phyloP scores from a whole-genome alignment of 2,888 invertebrate species.

The Ophioninae sp. region DNA sequence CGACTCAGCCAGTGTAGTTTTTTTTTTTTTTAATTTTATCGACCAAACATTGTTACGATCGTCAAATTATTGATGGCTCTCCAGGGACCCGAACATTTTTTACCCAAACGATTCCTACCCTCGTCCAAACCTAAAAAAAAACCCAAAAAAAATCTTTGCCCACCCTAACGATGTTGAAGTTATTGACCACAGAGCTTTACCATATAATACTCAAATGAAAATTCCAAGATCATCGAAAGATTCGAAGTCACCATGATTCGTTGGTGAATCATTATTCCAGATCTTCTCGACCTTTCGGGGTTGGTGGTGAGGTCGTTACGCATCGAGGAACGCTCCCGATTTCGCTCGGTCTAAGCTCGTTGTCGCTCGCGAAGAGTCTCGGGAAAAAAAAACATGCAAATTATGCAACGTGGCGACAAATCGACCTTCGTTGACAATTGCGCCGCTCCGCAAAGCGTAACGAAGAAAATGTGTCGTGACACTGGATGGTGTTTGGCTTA shows the following conservation, averaged over 20 bases:
- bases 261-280: not conserved
- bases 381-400: constrained; percentile 51
- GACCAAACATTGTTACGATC: constrained; percentile 67
- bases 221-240: not conserved
- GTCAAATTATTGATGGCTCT: constrained; percentile 65
- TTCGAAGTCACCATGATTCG: not conserved
- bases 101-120: constrained; percentile 19
- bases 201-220: no score
- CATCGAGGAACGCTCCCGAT: constrained; percentile 7
- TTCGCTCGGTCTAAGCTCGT: constrained; percentile 33
- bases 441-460: not conserved
- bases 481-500: constrained; percentile 20
- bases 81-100: constrained; percentile 33
- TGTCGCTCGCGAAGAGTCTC: constrained; percentile 21
- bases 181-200: no score
- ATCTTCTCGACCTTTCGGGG: not conserved
- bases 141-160: constrained; percentile 1
- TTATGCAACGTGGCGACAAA: constrained; percentile 30
- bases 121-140: not conserved
- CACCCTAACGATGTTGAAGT: no score
- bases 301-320: no score
- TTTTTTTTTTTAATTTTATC: constrained; percentile 62
- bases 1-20: constrained; percentile 62
- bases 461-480: constrained; percentile 5
- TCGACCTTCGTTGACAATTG: constrained; percentile 41